phyloP scores from a whole-genome alignment of 2,888 invertebrate species.

The Hybos culiciformis region DNA sequence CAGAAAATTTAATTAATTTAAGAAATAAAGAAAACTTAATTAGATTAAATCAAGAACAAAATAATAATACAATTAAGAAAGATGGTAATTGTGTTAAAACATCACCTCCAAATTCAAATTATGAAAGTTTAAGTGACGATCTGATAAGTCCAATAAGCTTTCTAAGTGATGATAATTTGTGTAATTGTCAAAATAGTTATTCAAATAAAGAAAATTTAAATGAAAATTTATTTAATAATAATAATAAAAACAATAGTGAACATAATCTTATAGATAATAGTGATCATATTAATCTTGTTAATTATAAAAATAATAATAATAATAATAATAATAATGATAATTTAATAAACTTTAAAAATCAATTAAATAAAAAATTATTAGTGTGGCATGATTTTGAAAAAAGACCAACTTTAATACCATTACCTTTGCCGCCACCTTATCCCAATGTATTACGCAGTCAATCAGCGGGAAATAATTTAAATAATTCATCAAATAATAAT shows the following conservation, averaged over 20 bases:
- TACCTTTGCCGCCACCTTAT: too few species aligned
- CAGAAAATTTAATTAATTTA: slow-evolving; percentile 4
- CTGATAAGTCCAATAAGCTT: slow-evolving; percentile 11
- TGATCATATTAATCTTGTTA: not conserved
- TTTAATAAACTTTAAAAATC: not conserved
- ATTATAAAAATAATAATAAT: not conserved
- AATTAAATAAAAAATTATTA: too few species aligned
- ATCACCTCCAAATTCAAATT: not conserved
- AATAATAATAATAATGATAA: not conserved
- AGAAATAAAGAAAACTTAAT: not conserved
- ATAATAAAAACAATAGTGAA: not conserved
- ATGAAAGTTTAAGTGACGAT: slow-evolving; percentile 11
- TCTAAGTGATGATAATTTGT: slow-evolving; percentile 9
- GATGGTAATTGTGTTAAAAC: not conserved
- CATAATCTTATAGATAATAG: not conserved
- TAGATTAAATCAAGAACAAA: not conserved
- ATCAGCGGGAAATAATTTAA: not conserved
- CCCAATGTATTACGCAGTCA: too few species aligned
- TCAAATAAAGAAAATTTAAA: not conserved
- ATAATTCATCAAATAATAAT: not conserved
- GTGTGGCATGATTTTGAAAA: too few species aligned
- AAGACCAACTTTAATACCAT: too few species aligned
- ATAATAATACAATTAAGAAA: not conserved
- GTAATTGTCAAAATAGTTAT: not conserved
- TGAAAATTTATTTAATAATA: not conserved